phyloP scores from a whole-genome alignment of 2,113 vertebrate species.

The Motacilla tschutschensis region DNA sequence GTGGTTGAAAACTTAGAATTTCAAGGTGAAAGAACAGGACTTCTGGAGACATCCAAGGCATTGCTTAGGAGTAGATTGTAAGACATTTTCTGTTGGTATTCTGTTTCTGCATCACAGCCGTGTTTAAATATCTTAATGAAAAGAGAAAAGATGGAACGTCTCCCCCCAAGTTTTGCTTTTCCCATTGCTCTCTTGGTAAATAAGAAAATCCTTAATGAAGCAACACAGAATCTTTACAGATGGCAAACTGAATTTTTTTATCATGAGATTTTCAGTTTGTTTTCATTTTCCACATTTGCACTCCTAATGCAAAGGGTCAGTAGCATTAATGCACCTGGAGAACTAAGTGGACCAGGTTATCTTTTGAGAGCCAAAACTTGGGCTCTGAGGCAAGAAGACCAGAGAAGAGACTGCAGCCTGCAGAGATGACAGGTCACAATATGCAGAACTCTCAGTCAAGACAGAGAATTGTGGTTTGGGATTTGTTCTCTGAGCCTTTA shows the following conservation, averaged over 20 bases:
- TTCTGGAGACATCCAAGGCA: not conserved
- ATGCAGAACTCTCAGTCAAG: not conserved
- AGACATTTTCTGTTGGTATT: not conserved
- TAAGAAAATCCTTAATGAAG: not conserved
- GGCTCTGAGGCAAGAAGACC: not conserved
- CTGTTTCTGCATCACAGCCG: not conserved
- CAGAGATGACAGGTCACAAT: not conserved
- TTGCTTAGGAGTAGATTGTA: not conserved
- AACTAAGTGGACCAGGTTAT: not conserved
- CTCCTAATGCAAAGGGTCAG: not conserved
- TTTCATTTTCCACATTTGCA: not conserved
- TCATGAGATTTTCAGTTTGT: not conserved
- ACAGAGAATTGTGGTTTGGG: not conserved
- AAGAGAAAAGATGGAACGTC: not conserved
- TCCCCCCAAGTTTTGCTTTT: not conserved
- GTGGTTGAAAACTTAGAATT: not conserved
- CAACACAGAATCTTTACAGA: not conserved
- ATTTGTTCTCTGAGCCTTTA: not conserved
- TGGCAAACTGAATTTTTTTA: not conserved
- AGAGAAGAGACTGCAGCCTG: not conserved
- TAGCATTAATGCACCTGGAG: not conserved
- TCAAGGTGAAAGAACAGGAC: not conserved
- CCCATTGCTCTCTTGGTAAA: not conserved
- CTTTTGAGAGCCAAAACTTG: not conserved
- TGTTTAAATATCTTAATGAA: not conserved